phyloP scores from a whole-genome alignment of 2,888 invertebrate genomes.

The Cephus runcator region DNA sequence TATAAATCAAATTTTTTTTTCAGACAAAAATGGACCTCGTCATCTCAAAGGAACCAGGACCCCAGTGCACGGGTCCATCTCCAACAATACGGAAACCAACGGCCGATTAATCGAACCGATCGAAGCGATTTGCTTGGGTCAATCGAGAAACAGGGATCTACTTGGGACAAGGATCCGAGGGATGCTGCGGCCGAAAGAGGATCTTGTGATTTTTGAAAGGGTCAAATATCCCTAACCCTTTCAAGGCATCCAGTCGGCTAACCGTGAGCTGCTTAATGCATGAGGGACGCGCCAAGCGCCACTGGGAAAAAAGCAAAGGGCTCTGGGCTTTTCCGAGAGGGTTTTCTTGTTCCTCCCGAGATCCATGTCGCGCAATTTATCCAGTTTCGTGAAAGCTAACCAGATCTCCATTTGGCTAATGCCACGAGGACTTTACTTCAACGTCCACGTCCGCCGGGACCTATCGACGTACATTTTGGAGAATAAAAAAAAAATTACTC shows the following conservation, averaged over 20 bases:
- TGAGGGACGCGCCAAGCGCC: conserved; percentile 28
- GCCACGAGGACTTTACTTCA: conserved; percentile 4
- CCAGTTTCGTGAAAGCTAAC: conserved; percentile 11
- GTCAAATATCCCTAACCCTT: conserved; percentile 17
- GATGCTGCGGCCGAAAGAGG: too few species aligned
- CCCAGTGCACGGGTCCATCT: too few species aligned
- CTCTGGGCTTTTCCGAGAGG: conserved; percentile 35
- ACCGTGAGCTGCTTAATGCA: conserved; percentile 34
- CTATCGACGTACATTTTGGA: background rate
- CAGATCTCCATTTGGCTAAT: conserved; percentile 15
- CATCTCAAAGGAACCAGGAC: too few species aligned
- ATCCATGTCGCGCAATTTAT: background rate
- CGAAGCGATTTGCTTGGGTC: too few species aligned
- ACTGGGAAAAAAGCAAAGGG: conserved; percentile 3
- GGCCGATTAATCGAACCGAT: too few species aligned
- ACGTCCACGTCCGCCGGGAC: background rate
- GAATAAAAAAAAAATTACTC: too few species aligned
- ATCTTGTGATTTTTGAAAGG: background rate
- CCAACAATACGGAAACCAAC: too few species aligned
- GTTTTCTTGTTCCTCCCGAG: conserved; percentile 42
- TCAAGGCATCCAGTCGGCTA: conserved; percentile 1
- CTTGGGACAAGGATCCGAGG: too few species aligned
- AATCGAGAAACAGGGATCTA: too few species aligned
- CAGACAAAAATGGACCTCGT: too few species aligned
- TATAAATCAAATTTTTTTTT: too few species aligned